Percentiles rank a stretch among this genome's conserved stretches.
Evolutionary conservation across 2,113 vertebrate genomes (phyloP).

Genomic region (Pogona vitticeps): DNA sequence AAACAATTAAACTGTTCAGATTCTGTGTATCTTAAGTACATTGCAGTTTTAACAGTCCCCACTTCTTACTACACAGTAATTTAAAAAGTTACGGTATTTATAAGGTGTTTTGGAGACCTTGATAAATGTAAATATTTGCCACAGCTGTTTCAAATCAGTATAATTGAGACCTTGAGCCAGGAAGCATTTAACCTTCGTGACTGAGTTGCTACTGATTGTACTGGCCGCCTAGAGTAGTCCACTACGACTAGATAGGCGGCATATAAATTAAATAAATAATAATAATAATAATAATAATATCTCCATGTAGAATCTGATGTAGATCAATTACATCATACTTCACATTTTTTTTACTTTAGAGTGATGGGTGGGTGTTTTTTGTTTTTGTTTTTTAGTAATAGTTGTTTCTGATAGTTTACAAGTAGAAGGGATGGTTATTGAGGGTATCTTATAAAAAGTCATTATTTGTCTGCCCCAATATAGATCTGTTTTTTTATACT

Average conservation of each 20-base stretch:
- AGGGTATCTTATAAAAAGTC: background rate
- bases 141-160: background rate
- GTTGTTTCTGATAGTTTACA: background rate
- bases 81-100: background rate
- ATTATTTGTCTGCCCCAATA: background rate
- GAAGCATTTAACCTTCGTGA: background rate
- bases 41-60: background rate
- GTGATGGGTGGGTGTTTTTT: too few relatives aligned
- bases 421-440: background rate
- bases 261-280: too few relatives aligned
- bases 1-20: too few relatives aligned
- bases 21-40: background rate
- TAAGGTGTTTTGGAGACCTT: background rate
- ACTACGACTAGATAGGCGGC: too few relatives aligned
- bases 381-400: background rate
- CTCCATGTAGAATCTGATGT: too few relatives aligned
- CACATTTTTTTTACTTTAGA: too few relatives aligned
- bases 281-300: too few relatives aligned
- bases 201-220: too few relatives aligned
- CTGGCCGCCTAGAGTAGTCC: too few relatives aligned
- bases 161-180: background rate
- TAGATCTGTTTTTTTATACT: background rate
- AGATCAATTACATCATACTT: too few relatives aligned
- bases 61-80: background rate
- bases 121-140: background rate